Evolutionary conservation across 2,113 vertebrate genomes (phyloP), one percentile per base, ranked within the genome.

Genomic region (Serinus canaria): DNA sequence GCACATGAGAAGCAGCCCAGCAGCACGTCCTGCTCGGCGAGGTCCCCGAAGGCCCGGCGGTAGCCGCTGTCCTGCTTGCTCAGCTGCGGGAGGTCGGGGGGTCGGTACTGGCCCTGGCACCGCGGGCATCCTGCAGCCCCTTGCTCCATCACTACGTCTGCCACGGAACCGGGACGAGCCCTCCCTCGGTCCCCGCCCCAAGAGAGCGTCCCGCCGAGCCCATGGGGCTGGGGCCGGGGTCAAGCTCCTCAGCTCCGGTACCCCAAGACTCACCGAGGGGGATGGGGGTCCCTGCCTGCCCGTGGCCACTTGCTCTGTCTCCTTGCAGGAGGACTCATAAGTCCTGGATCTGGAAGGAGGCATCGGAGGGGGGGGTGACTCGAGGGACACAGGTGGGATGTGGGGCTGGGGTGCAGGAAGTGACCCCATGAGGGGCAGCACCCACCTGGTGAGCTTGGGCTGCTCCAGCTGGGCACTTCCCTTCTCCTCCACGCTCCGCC

Each of bases 1-100:
- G 99, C 98, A 23, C 99, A 99, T 41, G 98, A 96, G 96, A 98
- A 99, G 43, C 98, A 98, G 52, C 97, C 98, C 72, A 98, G 95
- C 84, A 99, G 96, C 21, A 90, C 96, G 50, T 98, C 98, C 30
- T 41, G 95, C 75, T 98, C 96, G 0, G 98, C 95, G 39, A 99
- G 94, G 76, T 98, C 98, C 82, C 97, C 97, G 30, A 99, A 99
- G 83, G 98, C 97, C 55, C 98, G 98, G 96, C 98, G 98, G 97
- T 99, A 99, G 94, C 98, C 97, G 67, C 97, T 95, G 69, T 97
- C 95, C 68, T 94, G 97, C 90, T 99, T 99, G 79, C 90, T 70
- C 70, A 83, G 59, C 95, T 95, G 55, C 0, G 15, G 22, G 37
- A 49, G 14, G n/a, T 13, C 15, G 0, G 6, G 20, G 11, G 0